Evolutionary conservation across 2,113 vertebrate species (phyloP).

Genomic region (Corythaixoides concolor): DNA sequence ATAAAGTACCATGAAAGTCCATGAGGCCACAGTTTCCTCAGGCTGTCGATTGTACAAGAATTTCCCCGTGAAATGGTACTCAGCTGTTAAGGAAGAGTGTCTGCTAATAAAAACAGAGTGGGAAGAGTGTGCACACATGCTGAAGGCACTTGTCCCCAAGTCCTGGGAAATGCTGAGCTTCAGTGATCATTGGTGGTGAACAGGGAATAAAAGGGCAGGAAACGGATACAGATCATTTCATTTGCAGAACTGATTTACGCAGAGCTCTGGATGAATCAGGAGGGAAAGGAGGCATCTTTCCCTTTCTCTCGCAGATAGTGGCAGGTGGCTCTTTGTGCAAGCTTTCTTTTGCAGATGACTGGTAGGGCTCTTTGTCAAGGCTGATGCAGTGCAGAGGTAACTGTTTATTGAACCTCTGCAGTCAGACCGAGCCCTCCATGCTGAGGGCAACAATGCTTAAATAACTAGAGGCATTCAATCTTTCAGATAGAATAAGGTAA

Average conservation of each 20-base stretch:
- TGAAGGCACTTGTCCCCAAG: not conserved
- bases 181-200: not conserved
- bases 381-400: not conserved
- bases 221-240: not conserved
- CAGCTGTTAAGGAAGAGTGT: not conserved
- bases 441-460: not conserved
- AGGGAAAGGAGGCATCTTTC: not conserved
- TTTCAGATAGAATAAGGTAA: not conserved
- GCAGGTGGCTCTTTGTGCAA: not conserved
- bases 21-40: not conserved
- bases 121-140: not conserved
- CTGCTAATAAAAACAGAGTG: not conserved
- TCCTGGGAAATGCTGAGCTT: not conserved
- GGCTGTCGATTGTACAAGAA: not conserved
- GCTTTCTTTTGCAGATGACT: not conserved
- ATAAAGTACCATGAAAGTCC: not conserved
- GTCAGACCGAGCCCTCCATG: not conserved
- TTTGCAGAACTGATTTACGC: not conserved
- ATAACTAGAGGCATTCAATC: not conserved
- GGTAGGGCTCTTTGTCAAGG: not conserved
- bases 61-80: not conserved
- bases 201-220: not conserved
- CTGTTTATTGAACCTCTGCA: not conserved
- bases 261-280: not conserved
- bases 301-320: not conserved